These are phyloP conservation scores for Caligus rogercresseyi DNA, from an alignment of 1,140 invertebrate species.

Conservation along the genomic window DNA sequence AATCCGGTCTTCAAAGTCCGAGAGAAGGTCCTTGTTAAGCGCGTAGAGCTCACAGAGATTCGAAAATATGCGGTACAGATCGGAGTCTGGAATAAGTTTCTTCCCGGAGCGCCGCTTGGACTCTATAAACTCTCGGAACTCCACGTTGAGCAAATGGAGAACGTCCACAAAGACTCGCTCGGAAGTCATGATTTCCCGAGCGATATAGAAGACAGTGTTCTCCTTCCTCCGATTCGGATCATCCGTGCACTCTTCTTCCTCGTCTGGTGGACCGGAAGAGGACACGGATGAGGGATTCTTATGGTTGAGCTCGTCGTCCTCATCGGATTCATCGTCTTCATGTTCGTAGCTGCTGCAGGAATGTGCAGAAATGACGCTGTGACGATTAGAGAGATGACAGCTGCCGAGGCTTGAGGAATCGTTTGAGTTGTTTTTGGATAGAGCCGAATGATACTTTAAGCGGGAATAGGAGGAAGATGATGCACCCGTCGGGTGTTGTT, in stretches of 20 bases:
- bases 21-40: conserved; percentile 45
- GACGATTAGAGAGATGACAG: conserved; percentile 8
- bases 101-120: conserved; percentile 9
- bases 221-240: conserved; percentile 26
- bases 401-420: background rate
- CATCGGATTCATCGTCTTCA: conserved; percentile 20
- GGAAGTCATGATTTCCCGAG: conserved; percentile 46
- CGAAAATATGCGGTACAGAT: conserved; percentile 39
- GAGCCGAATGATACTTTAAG: background rate
- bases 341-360: background rate
- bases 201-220: conserved; percentile 37
- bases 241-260: conserved; percentile 18
- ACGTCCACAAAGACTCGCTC: conserved; percentile 50
- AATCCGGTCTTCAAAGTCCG: conserved; percentile 43
- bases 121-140: conserved; percentile 38
- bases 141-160: conserved; percentile 45
- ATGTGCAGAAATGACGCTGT: conserved; percentile 12
- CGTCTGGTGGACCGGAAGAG: conserved; percentile 1
- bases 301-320: conserved; percentile 22
- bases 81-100: conserved; percentile 29
- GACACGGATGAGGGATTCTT: background rate
- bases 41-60: conserved; percentile 39
- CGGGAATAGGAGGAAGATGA: background rate
- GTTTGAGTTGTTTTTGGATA: background rate
- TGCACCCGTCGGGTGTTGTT: background rate